Percentiles rank a stretch among this genome's conserved stretches.
Evolutionary conservation across 2,113 vertebrate species (phyloP).

Genomic region (Cryptotis parvus): DNA sequence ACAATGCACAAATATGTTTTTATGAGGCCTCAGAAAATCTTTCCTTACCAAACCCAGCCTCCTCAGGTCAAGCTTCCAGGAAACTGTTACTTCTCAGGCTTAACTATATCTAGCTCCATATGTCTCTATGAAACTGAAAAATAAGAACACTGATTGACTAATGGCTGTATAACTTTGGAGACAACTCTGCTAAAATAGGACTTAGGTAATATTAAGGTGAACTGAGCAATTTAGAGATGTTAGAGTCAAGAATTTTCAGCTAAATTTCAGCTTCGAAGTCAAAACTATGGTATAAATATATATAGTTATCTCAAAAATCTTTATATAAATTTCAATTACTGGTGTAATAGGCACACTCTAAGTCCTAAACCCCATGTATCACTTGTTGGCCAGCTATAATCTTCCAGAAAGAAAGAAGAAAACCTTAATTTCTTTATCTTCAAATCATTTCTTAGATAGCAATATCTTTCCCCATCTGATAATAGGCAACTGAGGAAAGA

Average conservation of each 20-base stretch:
- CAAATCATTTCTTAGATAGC: constrained; percentile 14
- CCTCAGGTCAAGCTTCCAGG: not conserved
- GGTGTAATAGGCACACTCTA: constrained; percentile 21
- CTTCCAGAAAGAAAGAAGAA: constrained; percentile 2
- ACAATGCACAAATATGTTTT: constrained; percentile 14
- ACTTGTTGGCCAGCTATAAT: not conserved
- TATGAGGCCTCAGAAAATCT: constrained; percentile 21
- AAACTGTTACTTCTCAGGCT: constrained; percentile 60
- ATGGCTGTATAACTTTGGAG: constrained; percentile 57
- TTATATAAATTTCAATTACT: constrained; percentile 28
- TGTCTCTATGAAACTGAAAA: constrained; percentile 58
- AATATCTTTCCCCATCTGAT: not conserved
- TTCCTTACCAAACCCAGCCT: constrained; percentile 12
- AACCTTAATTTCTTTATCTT: constrained; percentile 45
- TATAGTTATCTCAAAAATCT: constrained; percentile 50
- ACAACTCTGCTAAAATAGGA: constrained; percentile 69
- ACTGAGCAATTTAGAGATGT: constrained; percentile 39
- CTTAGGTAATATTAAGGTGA: constrained; percentile 64
- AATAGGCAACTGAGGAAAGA: not conserved
- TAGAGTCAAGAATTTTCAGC: constrained; percentile 42
- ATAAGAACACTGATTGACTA: constrained; percentile 69
- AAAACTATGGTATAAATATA: constrained; percentile 57
- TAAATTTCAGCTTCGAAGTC: constrained; percentile 51
- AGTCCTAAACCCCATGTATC: constrained; percentile 28
- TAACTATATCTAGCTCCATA: constrained; percentile 29